These are phyloP conservation scores for Drosophila navojoa DNA, from an alignment of 1,140 invertebrate species.

Conservation along the genomic window DNA sequence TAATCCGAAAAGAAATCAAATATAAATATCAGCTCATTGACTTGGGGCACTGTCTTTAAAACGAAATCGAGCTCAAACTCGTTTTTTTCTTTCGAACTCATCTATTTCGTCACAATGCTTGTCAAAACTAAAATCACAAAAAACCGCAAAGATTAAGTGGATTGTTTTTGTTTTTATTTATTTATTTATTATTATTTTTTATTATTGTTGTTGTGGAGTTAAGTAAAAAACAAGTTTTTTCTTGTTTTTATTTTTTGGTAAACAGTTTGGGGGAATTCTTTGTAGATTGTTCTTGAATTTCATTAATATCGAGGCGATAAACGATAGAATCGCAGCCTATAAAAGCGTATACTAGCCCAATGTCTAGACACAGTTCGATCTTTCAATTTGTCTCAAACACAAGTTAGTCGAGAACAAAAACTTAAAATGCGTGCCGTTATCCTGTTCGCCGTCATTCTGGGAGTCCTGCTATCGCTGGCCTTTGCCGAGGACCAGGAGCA, in stretches of 20 bases:
- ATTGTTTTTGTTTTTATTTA: constrained; percentile 37
- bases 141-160: constrained; percentile 29
- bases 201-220: not conserved
- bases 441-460: constrained; percentile 45
- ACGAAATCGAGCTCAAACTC: constrained; percentile 15
- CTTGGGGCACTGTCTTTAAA: not conserved
- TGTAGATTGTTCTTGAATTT: constrained; percentile 69
- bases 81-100: constrained; percentile 20
- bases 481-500: constrained; percentile 40
- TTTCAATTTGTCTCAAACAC: constrained; percentile 33
- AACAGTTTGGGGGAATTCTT: constrained; percentile 51
- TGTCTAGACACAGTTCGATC: constrained; percentile 49
- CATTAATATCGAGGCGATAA: constrained; percentile 70
- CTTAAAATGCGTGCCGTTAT: constrained; percentile 54
- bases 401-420: constrained; percentile 10
- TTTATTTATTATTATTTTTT: constrained; percentile 17
- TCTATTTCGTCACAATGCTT: constrained; percentile 29
- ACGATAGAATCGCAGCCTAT: constrained; percentile 31
- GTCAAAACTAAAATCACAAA: constrained; percentile 10
- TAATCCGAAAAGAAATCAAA: constrained; percentile 19
- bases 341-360: constrained; percentile 39
- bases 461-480: constrained; percentile 38
- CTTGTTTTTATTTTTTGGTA: constrained; percentile 28
- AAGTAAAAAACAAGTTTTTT: constrained; percentile 28
- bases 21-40: constrained; percentile 21